Evolutionary conservation across 2,797 vertebrate genomes (phyloP).

Genomic region (Pantherophis vulpinus): DNA sequence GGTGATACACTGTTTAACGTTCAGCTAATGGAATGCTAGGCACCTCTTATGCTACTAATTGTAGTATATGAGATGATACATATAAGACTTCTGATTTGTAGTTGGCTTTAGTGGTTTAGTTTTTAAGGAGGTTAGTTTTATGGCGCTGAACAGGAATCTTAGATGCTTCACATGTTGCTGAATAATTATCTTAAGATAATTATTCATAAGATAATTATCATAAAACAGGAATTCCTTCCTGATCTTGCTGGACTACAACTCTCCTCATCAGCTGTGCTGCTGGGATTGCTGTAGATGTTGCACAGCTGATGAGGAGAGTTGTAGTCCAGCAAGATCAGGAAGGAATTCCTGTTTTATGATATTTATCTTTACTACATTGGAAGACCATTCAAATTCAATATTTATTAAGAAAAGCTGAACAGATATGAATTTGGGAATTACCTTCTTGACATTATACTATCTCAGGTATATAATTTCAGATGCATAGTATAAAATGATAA

Average conservation of each 20-base stretch:
- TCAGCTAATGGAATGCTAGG: not conserved
- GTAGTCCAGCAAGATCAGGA: not conserved
- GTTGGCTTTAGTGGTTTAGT: not conserved
- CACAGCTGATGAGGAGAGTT: not conserved
- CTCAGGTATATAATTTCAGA: not conserved
- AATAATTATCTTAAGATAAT: too few species aligned
- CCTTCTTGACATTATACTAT: not conserved
- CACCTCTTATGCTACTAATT: not conserved
- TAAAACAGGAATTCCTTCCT: not conserved
- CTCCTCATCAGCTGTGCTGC: not conserved
- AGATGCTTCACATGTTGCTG: not conserved
- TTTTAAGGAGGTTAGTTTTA: not conserved
- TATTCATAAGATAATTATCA: not conserved
- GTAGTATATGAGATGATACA: not conserved
- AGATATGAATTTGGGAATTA: not conserved
- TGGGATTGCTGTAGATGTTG: not conserved
- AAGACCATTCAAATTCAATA: not conserved
- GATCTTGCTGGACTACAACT: not conserved
- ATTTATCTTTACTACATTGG: not conserved
- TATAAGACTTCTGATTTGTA: not conserved
- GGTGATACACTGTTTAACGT: not conserved
- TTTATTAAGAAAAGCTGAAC: not conserved
- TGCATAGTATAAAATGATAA: not conserved
- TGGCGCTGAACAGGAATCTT: not conserved
- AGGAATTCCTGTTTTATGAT: not conserved